Evolutionary conservation across 2,888 invertebrate genomes (phyloP).

Genomic region (Eristalis tenax): DNA sequence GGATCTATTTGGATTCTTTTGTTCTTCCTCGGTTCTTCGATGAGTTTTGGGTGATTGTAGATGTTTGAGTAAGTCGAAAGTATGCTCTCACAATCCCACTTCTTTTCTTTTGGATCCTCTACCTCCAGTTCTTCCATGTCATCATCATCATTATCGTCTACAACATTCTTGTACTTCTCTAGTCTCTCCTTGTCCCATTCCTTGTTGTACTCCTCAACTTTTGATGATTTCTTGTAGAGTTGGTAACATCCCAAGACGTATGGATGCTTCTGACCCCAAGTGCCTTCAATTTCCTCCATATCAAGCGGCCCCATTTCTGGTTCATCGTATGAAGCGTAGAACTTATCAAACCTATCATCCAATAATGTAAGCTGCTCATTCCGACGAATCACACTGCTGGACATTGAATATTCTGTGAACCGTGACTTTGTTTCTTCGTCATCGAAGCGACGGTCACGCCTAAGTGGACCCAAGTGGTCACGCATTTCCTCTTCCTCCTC

Average conservation of each 20-base stretch:
- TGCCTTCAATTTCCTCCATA: conserved; percentile 92
- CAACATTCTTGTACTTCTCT: conserved; percentile 76
- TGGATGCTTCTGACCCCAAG: conserved; percentile 83
- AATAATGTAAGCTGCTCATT: conserved; percentile 91
- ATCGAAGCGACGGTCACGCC: conserved; percentile 80
- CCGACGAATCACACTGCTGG: conserved; percentile 92
- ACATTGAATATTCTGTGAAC: conserved; percentile 96
- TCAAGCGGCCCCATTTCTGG: conserved; percentile 94
- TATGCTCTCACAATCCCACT: conserved; percentile 96
- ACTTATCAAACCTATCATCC: conserved; percentile 94
- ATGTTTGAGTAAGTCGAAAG: conserved; percentile 94
- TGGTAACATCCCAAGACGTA: conserved; percentile 88
- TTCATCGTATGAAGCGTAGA: conserved; percentile 93
- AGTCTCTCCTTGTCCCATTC: conserved; percentile 82
- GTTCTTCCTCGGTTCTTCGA: conserved; percentile 85
- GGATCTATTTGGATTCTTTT: conserved; percentile 87
- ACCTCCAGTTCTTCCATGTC: conserved; percentile 84
- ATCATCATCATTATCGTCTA: conserved; percentile 83
- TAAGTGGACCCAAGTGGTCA: conserved; percentile 81
- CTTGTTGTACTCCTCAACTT: conserved; percentile 83
- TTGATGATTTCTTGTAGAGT: conserved; percentile 86
- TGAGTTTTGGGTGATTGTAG: conserved; percentile 95
- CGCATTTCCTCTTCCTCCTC: conserved; percentile 82
- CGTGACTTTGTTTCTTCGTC: conserved; percentile 92
- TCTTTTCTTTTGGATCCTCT: conserved; percentile 85